Evolutionary conservation across 2,888 invertebrate genomes (phyloP).

Genomic region (Cephus pygmeus): DNA sequence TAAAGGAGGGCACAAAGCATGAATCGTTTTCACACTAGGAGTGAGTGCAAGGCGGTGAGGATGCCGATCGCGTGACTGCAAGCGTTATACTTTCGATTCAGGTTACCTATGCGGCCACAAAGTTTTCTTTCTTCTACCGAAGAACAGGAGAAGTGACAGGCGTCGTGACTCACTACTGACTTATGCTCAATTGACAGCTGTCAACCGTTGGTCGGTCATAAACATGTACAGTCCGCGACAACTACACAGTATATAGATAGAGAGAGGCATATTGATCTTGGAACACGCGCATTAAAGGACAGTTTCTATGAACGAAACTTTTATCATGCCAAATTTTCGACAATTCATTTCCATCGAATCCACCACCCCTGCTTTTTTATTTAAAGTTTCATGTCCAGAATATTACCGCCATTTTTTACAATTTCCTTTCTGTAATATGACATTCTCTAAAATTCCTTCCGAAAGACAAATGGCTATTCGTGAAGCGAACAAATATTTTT

Average conservation of each 20-base stretch:
- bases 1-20: slow-evolving; percentile 30
- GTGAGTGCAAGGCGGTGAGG: slow-evolving; percentile 25
- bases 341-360: background rate
- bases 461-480: background rate
- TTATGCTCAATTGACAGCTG: slow-evolving; percentile 47
- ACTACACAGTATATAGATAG: slow-evolving; percentile 34
- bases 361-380: background rate
- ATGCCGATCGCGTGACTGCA: slow-evolving; percentile 14
- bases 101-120: slow-evolving; percentile 32
- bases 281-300: background rate
- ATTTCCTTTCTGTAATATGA: background rate
- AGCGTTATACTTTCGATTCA: background rate
- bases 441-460: background rate
- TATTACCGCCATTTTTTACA: background rate
- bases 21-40: slow-evolving; percentile 27
- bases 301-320: background rate
- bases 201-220: slow-evolving; percentile 41
- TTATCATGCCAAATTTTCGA: background rate
- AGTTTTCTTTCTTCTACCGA: slow-evolving; percentile 15
- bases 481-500: background rate
- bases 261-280: slow-evolving; percentile 37
- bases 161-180: slow-evolving; percentile 44
- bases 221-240: slow-evolving; percentile 36
- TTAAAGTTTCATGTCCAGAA: background rate
- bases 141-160: slow-evolving; percentile 6